These are phyloP conservation scores for Oceanodroma tethys DNA, from an alignment of 2,113 vertebrate genomes.

Conservation along the genomic window DNA sequence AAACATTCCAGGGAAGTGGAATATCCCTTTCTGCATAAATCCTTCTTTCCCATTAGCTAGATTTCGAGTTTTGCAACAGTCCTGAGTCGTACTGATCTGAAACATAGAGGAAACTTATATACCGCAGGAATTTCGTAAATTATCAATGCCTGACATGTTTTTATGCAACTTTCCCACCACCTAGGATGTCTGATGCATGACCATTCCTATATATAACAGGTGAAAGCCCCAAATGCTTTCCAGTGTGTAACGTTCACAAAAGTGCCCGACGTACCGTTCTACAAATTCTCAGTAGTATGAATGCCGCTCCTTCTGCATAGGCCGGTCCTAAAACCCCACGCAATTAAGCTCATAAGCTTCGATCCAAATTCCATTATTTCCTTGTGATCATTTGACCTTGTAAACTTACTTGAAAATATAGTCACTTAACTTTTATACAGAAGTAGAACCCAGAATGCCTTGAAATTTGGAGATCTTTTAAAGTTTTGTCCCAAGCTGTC, in stretches of 20 bases:
- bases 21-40: neutral
- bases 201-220: neutral
- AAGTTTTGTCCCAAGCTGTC: neutral
- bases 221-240: neutral
- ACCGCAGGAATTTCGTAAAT: neutral
- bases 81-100: neutral
- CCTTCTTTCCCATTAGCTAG: neutral
- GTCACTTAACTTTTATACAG: neutral
- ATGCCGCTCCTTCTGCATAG: neutral
- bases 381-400: neutral
- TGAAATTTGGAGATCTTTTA: neutral
- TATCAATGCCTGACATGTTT: neutral
- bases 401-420: neutral
- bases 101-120: neutral
- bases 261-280: rapidly evolving
- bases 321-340: neutral
- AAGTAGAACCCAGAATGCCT: neutral
- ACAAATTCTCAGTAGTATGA: neutral
- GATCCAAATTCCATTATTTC: neutral
- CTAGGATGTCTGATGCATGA: neutral
- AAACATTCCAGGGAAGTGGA: neutral
- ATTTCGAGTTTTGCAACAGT: neutral
- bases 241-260: rapidly evolving
- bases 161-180: neutral
- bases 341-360: neutral